Conservation (phyloP, 2,113 vertebrate species). For the Podarcis cretensis region DNA sequence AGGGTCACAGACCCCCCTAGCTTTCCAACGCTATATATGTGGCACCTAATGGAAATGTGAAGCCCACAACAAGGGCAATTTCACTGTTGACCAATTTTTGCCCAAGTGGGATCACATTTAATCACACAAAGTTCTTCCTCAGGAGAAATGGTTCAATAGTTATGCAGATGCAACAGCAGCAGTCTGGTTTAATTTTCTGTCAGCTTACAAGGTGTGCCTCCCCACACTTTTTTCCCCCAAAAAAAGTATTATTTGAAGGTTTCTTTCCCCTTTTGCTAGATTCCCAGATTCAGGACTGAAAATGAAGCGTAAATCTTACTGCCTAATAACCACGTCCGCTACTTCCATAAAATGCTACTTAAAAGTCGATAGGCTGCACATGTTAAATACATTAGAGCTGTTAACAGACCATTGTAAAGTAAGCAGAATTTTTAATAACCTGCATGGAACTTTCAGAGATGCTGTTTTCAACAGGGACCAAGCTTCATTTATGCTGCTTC, state of each 20-base stretch:
- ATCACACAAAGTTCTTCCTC: background rate
- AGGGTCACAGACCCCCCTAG: background rate
- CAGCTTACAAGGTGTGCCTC: slow-evolving; percentile 22
- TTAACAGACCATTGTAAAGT: slow-evolving; percentile 84
- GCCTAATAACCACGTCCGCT: slow-evolving; percentile 84
- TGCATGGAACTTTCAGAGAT: slow-evolving; percentile 39
- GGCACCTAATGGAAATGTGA: background rate
- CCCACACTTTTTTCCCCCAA: slow-evolving; percentile 14
- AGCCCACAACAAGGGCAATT: background rate
- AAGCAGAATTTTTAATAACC: slow-evolving; percentile 84
- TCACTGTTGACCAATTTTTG: background rate
- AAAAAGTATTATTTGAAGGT: slow-evolving; percentile 27
- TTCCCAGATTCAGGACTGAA: slow-evolving; percentile 76
- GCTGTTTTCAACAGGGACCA: slow-evolving; percentile 48
- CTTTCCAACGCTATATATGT: background rate
- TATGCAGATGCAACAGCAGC: no score
- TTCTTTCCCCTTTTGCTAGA: slow-evolving; percentile 48
- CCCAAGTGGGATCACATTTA: background rate
- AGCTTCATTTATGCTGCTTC: slow-evolving; percentile 30
- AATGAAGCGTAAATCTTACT: slow-evolving; percentile 87
- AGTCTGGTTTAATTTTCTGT: background rate
- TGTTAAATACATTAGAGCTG: slow-evolving; percentile 85
- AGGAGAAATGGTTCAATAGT: background rate
- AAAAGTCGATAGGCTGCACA: slow-evolving; percentile 86
- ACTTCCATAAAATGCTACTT: slow-evolving; percentile 85